Percentiles rank a stretch among this genome's conserved stretches.
Conservation (phyloP, 2,797 vertebrate genomes). For the Hybognathus amarus region DNA sequence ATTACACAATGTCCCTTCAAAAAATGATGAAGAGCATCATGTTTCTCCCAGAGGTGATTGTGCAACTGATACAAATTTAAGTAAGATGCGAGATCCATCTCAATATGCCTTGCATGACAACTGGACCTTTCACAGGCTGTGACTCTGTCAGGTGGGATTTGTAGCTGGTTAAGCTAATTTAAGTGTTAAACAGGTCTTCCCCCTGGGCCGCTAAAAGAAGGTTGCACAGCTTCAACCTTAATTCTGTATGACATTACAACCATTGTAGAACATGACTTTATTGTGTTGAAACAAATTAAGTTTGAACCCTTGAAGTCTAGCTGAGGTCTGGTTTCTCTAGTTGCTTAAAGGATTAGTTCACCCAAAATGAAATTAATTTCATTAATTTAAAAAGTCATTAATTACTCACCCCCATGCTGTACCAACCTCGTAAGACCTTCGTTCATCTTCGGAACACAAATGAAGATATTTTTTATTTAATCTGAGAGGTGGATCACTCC, state of each 20-base stretch:
- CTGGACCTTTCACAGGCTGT: not conserved
- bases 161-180: not conserved
- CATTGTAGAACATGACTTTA: slow-evolving; percentile 31
- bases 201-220: slow-evolving; percentile 9
- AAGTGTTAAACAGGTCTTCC: slow-evolving; percentile 39
- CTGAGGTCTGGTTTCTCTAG: not conserved
- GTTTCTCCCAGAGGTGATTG: slow-evolving; percentile 22
- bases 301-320: slow-evolving; percentile 1
- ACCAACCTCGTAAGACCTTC: no score
- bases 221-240: slow-evolving; percentile 35
- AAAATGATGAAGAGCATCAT: slow-evolving; percentile 23
- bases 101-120: not conserved
- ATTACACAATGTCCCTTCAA: slow-evolving; percentile 41
- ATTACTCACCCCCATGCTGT: no score
- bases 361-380: no score
- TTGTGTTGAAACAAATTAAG: slow-evolving; percentile 26
- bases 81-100: slow-evolving; percentile 8
- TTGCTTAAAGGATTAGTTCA: no score
- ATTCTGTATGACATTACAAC: slow-evolving; percentile 28
- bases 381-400: no score
- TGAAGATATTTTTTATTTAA: no score
- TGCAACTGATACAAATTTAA: slow-evolving; percentile 3
- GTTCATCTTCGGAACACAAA: no score
- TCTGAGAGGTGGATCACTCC: no score
- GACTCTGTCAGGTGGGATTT: slow-evolving; percentile 18